Evolutionary conservation across 2,888 invertebrate genomes (phyloP), one percentile per base, ranked within the genome.

Genomic region (Acleris sparsana): DNA sequence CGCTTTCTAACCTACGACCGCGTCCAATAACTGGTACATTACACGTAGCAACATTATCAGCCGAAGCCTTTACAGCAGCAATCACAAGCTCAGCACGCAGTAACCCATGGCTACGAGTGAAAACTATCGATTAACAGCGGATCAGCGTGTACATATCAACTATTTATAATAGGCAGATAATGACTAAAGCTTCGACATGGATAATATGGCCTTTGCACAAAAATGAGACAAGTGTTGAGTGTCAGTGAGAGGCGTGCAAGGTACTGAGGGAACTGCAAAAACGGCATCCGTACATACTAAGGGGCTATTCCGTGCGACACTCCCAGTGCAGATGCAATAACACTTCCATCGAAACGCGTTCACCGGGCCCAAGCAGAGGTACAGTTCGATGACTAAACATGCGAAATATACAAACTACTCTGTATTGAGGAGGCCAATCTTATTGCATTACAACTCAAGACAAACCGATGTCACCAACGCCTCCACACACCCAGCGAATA

Each of bases 401-500:
- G 33, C 17, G 16, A 59, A 59, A 59, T 48, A 53, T 22, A 59
- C 43, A 33, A 33, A 63, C 51, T 22, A 51, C 22, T 56, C 56
- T 22, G 56, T 22, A 65, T 43, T 43, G 53, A 59, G 18, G 25
- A 48, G 33, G 49, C 29, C 44, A n/a, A 60, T 55, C 49, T 55
- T 33, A 43, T 48, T 58, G 53, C 58, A 58, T 25, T 46, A 56
- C 55, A 64, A 64, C 44, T 44, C 51, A 60, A 53, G 46, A 44
- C 53, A 61, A 39, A 46, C 33, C 57, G 48, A 53, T 55, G 55
- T 43, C 53, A 57, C 57, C 48, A 22, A 18, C 20, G 39, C 56
- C 51, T 53, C 39, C 55, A 44, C 63, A 52, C 53, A 53, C 55
- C 60, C 66, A 62, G 39, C 61, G 51, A 66, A 62, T 66, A 66